Percentiles rank a stretch among this genome's conserved stretches.
These are phyloP conservation scores for Strix uralensis DNA, from an alignment of 2,113 vertebrate genomes.

Conservation along the genomic window DNA sequence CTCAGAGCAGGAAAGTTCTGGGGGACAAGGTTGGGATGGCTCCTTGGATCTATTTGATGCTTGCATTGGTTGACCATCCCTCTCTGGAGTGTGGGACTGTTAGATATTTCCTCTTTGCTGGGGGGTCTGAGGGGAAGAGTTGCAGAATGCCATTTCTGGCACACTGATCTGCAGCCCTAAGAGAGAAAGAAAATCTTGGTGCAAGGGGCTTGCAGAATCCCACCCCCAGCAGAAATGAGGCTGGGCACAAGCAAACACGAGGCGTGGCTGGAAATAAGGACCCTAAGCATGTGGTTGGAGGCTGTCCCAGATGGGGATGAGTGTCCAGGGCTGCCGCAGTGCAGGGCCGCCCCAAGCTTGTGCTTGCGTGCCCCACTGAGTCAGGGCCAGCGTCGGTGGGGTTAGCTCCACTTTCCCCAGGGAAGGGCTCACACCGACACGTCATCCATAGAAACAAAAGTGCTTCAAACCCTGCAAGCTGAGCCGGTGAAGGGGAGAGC, in stretches of 20 bases:
- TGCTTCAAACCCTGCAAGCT: not conserved
- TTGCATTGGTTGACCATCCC: not conserved
- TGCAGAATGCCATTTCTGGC: not conserved
- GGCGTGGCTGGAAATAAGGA: not conserved
- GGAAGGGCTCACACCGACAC: not conserved
- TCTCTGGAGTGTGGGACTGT: not conserved
- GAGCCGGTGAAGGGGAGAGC: rapidly evolving
- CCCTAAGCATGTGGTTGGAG: rapidly evolving
- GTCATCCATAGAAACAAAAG: not conserved
- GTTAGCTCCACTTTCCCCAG: not conserved
- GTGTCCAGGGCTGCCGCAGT: not conserved
- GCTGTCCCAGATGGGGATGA: not conserved
- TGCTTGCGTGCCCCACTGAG: not conserved
- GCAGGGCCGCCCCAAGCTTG: not conserved
- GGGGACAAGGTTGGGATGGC: not conserved
- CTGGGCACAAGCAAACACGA: not conserved
- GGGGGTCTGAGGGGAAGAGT: not conserved
- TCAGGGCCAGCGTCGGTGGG: rapidly evolving
- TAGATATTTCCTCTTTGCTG: not conserved
- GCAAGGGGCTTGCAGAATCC: rapidly evolving
- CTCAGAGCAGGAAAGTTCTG: not conserved
- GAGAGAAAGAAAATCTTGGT: not conserved
- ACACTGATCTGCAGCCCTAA: not conserved
- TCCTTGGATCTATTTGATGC: not conserved
- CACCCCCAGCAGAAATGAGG: not conserved